Evolutionary conservation across 1,140 invertebrate genomes (phyloP).

Genomic region (Apocrypta bakeri): DNA sequence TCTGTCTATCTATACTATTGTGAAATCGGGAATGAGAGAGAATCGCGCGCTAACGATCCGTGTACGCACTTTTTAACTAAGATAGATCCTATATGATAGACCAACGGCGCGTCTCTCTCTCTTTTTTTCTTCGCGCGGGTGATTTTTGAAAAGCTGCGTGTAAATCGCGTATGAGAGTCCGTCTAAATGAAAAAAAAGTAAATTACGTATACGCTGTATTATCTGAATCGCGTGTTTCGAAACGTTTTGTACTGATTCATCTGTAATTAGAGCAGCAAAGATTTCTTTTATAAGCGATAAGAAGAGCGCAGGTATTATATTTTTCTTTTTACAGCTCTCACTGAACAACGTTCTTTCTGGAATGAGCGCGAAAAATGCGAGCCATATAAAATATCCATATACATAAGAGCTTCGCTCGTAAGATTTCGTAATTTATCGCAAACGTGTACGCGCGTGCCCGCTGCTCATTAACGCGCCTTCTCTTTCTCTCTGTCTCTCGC

Average conservation of each 20-base stretch:
- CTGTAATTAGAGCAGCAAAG: not conserved
- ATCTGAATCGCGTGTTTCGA: not conserved
- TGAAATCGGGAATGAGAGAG: not conserved
- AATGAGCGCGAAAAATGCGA: conserved; percentile 1
- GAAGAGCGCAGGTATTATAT: not conserved
- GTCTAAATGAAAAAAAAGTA: too few relatives aligned
- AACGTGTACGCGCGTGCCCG: not conserved
- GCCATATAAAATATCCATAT: not conserved
- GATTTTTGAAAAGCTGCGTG: too few relatives aligned
- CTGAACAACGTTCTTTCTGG: not conserved
- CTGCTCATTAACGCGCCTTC: conserved; percentile 3
- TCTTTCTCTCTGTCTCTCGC: not conserved
- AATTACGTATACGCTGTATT: too few relatives aligned
- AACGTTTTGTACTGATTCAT: not conserved
- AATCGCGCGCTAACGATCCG: not conserved
- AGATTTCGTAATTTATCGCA: conserved; percentile 7
- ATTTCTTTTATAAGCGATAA: not conserved
- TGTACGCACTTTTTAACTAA: not conserved
- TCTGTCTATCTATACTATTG: too few relatives aligned
- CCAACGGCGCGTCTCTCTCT: too few relatives aligned
- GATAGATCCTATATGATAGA: too few relatives aligned
- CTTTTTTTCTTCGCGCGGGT: too few relatives aligned
- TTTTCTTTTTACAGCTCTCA: not conserved
- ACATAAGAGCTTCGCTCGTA: not conserved
- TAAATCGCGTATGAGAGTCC: too few relatives aligned